Evolutionary conservation across 2,888 invertebrate species (phyloP).

Genomic region (Archaeoteleia sp.): DNA sequence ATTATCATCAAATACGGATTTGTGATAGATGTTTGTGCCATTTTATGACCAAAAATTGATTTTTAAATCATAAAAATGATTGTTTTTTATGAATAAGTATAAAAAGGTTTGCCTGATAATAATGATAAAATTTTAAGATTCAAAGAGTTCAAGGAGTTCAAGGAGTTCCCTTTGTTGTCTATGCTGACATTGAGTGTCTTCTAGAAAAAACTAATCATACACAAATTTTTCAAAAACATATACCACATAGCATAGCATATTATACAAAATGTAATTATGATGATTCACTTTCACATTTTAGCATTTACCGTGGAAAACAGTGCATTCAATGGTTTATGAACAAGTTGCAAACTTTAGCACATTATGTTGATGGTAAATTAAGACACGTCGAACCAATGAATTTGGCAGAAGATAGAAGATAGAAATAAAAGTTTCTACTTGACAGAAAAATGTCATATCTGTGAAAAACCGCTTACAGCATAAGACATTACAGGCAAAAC

Average conservation of each 20-base stretch:
- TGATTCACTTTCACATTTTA: no score
- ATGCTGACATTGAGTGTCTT: slow-evolving; percentile 41
- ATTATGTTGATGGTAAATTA: slow-evolving; percentile 4
- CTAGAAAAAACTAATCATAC: not conserved
- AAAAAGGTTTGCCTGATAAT: slow-evolving; percentile 26
- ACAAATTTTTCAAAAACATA: slow-evolving; percentile 36
- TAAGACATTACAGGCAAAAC: no score
- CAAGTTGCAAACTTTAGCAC: slow-evolving; percentile 3
- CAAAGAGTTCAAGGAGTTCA: no score
- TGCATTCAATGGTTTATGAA: slow-evolving; percentile 21
- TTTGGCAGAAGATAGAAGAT: slow-evolving; percentile 1
- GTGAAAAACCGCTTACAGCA: slow-evolving; percentile 4
- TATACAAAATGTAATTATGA: not conserved
- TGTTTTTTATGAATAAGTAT: slow-evolving; percentile 23
- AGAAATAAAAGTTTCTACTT: not conserved
- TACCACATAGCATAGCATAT: slow-evolving; percentile 46
- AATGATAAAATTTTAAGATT: no score
- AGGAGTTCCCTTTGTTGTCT: slow-evolving; percentile 27
- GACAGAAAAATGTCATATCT: slow-evolving; percentile 28
- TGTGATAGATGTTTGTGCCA: slow-evolving; percentile 11
- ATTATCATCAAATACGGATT: not conserved
- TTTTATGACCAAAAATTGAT: slow-evolving; percentile 13
- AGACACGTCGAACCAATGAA: slow-evolving; percentile 8
- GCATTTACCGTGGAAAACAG: slow-evolving; percentile 14
- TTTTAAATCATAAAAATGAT: slow-evolving; percentile 15